Evolutionary conservation across 2,113 vertebrate species (phyloP), one percentile per base, ranked within the genome.

Genomic region (Otus sunia): DNA sequence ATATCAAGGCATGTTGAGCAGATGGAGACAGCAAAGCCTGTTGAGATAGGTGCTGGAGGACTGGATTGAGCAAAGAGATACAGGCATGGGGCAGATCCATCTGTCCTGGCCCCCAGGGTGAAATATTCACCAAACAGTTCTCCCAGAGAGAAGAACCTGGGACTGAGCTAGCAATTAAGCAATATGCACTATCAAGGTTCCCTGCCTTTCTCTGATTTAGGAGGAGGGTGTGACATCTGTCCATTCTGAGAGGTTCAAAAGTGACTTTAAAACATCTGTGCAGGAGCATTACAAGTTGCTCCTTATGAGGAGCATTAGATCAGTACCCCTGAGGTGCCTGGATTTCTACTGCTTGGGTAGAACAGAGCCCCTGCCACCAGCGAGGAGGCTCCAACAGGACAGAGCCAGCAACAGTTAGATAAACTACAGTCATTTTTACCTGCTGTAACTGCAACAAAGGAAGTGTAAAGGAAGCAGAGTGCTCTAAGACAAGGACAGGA

Each of bases 71-170:
- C 20, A 49, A 52, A 10, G 5, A 37, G 19, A 73, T 72, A 19
- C 12, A 68, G 34, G 32, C 6, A 8, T 0, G 2, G 29, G 27
- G 26, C 2, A 8, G 37, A 39, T 71, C 17, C 1, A 2, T 55
- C 43, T 12, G 2, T 71, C 45, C 55, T 74, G 27, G 71, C 3
- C 53, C 32, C 16, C 5, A 36, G 21, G 36, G 9, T 17, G n/a
- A 62, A 64, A 53, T 53, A 52, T 37, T 72, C 39, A 36, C 18
- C 23, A 47, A 79, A 49, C 0, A 1, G 15, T 12, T 83, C 7
- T 58, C 32, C 11, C 22, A 72, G 22, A 36, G 32, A 76, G 14
- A 85, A 15, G 5, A 64, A 3, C 8, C 55, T 74, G 23, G 41
- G 27, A 29, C 49, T 52, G 39, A 86, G 36, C 3, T 66, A 56